Percentiles rank a stretch among this genome's conserved stretches.
Conservation (phyloP, 2,113 vertebrate species). For the Toxotes chatareus region DNA sequence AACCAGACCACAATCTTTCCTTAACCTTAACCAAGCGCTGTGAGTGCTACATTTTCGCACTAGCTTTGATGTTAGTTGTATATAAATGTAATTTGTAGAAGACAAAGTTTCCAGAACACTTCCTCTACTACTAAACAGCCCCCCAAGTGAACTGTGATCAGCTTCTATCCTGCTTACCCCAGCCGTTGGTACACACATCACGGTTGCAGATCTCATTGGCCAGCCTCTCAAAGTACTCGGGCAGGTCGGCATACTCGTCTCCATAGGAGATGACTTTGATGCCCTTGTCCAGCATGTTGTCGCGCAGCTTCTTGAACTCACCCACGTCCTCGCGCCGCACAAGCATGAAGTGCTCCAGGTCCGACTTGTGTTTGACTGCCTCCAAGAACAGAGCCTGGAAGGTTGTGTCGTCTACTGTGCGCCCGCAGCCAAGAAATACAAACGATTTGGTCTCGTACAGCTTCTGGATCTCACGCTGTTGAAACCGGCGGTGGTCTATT, state of each 20-base stretch:
- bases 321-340: conserved; percentile 93
- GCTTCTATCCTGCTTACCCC: conserved; percentile 60
- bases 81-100: neutral
- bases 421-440: conserved; percentile 95
- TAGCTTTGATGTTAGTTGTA: neutral
- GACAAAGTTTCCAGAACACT: neutral
- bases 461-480: conserved; percentile 96
- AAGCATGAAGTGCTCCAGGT: conserved; percentile 97
- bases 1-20: no score
- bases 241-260: conserved; percentile 91
- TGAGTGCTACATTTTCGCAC: no score
- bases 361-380: conserved; percentile 95
- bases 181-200: conserved; percentile 80
- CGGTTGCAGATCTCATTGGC: conserved; percentile 90
- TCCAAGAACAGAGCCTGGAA: conserved; percentile 98
- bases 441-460: conserved; percentile 97
- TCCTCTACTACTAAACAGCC: neutral
- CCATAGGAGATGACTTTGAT: conserved; percentile 98
- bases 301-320: conserved; percentile 95
- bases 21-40: no score
- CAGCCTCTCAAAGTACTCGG: conserved; percentile 92
- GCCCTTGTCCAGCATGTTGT: conserved; percentile 98
- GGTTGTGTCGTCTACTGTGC: conserved; percentile 97
- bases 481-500: neutral
- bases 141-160: neutral